Evolutionary conservation across 1,140 invertebrate species (phyloP).

Genomic region (Zaprionus lachaisei): DNA sequence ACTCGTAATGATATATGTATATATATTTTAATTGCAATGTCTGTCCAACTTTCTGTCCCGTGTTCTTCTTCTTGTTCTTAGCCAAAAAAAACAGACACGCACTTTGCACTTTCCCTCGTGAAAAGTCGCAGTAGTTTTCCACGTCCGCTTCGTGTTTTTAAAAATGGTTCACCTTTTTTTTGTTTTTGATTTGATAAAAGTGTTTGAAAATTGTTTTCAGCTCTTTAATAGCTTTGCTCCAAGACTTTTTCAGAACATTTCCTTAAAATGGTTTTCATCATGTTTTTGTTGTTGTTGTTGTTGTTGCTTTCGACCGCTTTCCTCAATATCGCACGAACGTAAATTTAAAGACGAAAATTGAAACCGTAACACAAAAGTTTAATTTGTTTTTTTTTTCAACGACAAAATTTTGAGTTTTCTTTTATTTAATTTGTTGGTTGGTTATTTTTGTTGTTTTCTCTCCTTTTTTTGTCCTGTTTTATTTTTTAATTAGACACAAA

Average conservation of each 20-base stretch:
- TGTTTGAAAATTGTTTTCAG: slow-evolving; percentile 66
- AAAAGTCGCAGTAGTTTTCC: slow-evolving; percentile 37
- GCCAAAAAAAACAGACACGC: slow-evolving; percentile 53
- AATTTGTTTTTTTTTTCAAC: slow-evolving; percentile 61
- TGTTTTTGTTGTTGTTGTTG: slow-evolving; percentile 53
- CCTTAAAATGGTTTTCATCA: slow-evolving; percentile 40
- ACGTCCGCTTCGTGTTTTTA: slow-evolving; percentile 9
- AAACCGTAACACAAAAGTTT: slow-evolving; percentile 66
- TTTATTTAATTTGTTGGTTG: slow-evolving; percentile 23
- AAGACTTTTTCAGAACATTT: slow-evolving; percentile 73
- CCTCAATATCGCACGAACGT: slow-evolving; percentile 53
- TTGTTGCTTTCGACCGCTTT: slow-evolving; percentile 47
- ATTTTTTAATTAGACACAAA: slow-evolving; percentile 66
- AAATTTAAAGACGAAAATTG: slow-evolving; percentile 74
- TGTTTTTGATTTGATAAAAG: slow-evolving; percentile 61
- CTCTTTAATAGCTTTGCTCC: slow-evolving; percentile 48
- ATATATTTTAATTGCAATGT: slow-evolving; percentile 37
- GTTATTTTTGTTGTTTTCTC: slow-evolving; percentile 12
- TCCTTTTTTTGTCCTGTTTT: slow-evolving; percentile 20
- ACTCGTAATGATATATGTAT: slow-evolving; percentile 53
- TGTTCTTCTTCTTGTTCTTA: slow-evolving; percentile 38
- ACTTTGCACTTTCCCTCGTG: slow-evolving; percentile 35
- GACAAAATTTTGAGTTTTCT: slow-evolving; percentile 52
- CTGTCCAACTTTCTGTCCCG: slow-evolving; percentile 31
- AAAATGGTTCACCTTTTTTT: slow-evolving; percentile 53